A percentile compares a stretch with the other conserved stretches of the same genome.
Evolutionary conservation across 2,888 invertebrate genomes (phyloP).

Genomic region (Argyra leucocephala): DNA sequence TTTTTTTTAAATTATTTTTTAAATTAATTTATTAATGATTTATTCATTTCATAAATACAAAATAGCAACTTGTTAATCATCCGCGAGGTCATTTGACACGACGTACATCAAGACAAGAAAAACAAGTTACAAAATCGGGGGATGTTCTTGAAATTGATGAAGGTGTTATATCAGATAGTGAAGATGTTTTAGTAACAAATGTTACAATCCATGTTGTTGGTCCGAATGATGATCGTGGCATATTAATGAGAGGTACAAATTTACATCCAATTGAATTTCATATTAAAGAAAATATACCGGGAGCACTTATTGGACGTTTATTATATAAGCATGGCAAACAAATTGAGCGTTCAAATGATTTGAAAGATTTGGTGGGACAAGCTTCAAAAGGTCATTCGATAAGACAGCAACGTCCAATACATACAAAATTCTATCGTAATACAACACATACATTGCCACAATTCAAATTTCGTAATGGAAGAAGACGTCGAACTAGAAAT

Average conservation of each 20-base stretch:
- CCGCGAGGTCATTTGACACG: constrained; percentile 24
- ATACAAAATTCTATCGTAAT: constrained; percentile 21
- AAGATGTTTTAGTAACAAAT: constrained; percentile 66
- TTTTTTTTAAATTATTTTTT: constrained; percentile 29
- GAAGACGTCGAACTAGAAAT: constrained; percentile 16
- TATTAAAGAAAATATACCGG: constrained; percentile 65
- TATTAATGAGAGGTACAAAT: constrained; percentile 58
- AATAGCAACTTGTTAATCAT: constrained; percentile 37
- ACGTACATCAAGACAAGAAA: constrained; percentile 23
- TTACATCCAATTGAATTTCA: constrained; percentile 64
- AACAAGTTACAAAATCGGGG: constrained; percentile 21
- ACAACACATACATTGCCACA: constrained; percentile 13
- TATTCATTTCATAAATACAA: too few relatives aligned
- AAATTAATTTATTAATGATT: constrained; percentile 29
- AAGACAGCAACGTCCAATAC: constrained; percentile 23
- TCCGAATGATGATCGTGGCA: constrained; percentile 59
- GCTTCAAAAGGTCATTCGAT: constrained; percentile 14
- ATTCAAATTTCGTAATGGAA: not conserved
- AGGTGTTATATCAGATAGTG: constrained; percentile 36
- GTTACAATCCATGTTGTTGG: constrained; percentile 76
- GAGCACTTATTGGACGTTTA: constrained; percentile 63
- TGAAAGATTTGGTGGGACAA: constrained; percentile 20
- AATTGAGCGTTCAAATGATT: constrained; percentile 26
- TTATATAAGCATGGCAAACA: constrained; percentile 47
- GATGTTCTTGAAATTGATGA: constrained; percentile 38